These are phyloP conservation scores for Branchinecta lindahli DNA, from an alignment of 1,140 invertebrate genomes.

Conservation along the genomic window DNA sequence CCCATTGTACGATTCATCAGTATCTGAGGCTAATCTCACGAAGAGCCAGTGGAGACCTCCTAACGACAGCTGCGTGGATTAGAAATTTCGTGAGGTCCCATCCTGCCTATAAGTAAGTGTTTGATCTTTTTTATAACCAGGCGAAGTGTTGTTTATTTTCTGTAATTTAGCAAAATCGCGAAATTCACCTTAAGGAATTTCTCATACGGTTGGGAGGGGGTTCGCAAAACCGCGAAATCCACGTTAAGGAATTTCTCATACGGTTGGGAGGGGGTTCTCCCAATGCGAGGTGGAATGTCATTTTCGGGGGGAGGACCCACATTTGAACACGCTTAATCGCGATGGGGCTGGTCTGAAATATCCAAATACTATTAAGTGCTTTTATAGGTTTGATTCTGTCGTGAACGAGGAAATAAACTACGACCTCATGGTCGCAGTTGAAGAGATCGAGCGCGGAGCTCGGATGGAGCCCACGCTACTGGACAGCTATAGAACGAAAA, in stretches of 20 bases:
- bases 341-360: too few relatives aligned
- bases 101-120: slow-evolving; percentile 52
- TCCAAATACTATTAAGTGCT: not conserved
- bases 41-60: slow-evolving; percentile 66
- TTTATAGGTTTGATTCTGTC: slow-evolving; percentile 63
- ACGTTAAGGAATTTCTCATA: too few relatives aligned
- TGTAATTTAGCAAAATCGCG: too few relatives aligned
- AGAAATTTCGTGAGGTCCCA: slow-evolving; percentile 75
- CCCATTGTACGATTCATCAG: slow-evolving; percentile 70
- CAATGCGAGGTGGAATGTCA: too few relatives aligned
- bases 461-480: slow-evolving; percentile 51
- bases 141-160: too few relatives aligned
- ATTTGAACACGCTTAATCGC: too few relatives aligned
- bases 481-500: slow-evolving; percentile 25
- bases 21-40: slow-evolving; percentile 88
- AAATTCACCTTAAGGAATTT: too few relatives aligned
- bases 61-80: slow-evolving; percentile 82
- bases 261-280: too few relatives aligned
- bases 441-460: slow-evolving; percentile 52
- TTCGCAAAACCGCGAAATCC: too few relatives aligned
- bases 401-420: slow-evolving; percentile 82
- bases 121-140: too few relatives aligned
- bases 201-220: too few relatives aligned
- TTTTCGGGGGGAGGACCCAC: too few relatives aligned
- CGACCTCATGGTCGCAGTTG: slow-evolving; percentile 65